These are phyloP conservation scores for Athetis lepigone DNA, from an alignment of 2,888 invertebrate species.

Conservation along the genomic window DNA sequence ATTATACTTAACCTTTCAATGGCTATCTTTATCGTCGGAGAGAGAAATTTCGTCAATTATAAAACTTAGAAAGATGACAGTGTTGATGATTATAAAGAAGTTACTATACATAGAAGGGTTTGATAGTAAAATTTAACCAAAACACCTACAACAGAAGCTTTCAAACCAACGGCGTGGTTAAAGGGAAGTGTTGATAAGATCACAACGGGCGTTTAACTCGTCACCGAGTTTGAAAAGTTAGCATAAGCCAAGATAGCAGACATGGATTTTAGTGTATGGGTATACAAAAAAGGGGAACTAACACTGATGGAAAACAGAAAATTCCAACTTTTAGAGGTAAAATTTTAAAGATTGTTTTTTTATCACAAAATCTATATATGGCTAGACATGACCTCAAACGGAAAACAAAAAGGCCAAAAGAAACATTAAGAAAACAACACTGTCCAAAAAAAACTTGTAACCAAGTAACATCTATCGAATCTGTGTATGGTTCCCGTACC, in stretches of 20 bases:
- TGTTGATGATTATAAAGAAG: not conserved
- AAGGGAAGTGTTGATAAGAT: constrained; percentile 40
- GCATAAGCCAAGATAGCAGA: constrained; percentile 38
- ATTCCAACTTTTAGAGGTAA: not conserved
- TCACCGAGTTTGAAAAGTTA: constrained; percentile 39
- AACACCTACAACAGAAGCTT: constrained; percentile 15
- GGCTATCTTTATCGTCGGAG: constrained; percentile 30
- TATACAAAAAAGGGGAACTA: constrained; percentile 30
- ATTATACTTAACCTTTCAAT: constrained; percentile 56
- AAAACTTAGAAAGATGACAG: not conserved
- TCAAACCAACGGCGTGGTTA: constrained; percentile 7
- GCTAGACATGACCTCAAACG: not conserved
- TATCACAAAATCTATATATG: not conserved
- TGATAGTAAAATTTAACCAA: not conserved
- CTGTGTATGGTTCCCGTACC: not conserved
- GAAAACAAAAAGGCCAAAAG: not conserved
- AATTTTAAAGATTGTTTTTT: constrained; percentile 24
- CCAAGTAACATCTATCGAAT: not conserved
- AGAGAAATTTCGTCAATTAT: not conserved
- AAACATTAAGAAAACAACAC: not conserved
- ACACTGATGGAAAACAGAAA: constrained; percentile 27
- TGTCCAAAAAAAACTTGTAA: not conserved
- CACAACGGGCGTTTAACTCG: constrained; percentile 22
- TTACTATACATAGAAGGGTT: constrained; percentile 5
- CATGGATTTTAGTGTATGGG: constrained; percentile 22